These are phyloP conservation scores for Cataglyphis hispanica DNA, from an alignment of 1,140 invertebrate genomes.

Conservation along the genomic window DNA sequence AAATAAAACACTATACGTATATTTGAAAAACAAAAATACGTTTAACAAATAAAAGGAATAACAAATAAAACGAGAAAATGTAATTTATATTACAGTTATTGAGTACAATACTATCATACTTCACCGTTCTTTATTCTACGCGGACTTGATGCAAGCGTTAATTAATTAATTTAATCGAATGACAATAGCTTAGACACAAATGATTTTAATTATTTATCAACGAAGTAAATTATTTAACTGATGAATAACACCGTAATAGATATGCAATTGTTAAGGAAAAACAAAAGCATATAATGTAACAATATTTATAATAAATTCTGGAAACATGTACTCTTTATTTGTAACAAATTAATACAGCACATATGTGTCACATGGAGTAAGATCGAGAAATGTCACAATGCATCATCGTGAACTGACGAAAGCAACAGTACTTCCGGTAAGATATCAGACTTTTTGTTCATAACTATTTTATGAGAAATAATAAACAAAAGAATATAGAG, in stretches of 20 bases:
- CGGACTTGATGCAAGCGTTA: neutral
- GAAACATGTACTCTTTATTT: no score
- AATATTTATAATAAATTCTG: neutral
- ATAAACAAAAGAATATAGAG: neutral
- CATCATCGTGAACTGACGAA: neutral
- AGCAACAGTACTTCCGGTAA: neutral
- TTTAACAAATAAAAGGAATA: neutral
- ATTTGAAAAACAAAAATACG: neutral
- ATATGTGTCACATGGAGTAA: neutral
- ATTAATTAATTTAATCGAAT: no score
- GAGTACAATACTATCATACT: constrained; percentile 18
- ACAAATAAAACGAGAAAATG: neutral
- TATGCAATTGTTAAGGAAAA: neutral
- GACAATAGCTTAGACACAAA: neutral
- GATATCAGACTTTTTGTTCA: neutral
- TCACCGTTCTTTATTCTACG: neutral
- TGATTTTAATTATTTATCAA: neutral
- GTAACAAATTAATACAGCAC: neutral
- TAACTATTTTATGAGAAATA: neutral
- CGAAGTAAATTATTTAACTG: neutral
- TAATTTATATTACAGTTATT: constrained; percentile 6
- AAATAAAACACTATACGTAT: neutral
- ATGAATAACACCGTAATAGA: neutral
- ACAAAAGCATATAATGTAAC: neutral
- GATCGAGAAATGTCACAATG: neutral